Base-by-base conservation (phyloP, 2,113 vertebrate genomes). In the Apteryx owenii region DNA sequence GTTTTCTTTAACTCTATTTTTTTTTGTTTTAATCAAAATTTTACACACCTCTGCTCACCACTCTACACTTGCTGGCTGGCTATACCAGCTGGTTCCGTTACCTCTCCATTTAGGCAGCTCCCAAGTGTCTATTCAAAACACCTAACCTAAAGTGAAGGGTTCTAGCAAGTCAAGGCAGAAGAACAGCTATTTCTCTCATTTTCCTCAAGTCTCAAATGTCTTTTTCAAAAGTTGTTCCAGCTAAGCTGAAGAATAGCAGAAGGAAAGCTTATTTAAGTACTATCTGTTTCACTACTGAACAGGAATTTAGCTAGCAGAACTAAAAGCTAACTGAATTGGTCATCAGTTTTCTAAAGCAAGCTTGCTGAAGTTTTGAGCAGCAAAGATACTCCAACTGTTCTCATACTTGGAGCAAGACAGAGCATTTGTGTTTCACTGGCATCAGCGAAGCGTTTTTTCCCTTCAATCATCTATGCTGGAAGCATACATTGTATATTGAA, bases 281-380 rank as follows among this genome's bases (percentile, higher is more conserved):
- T 22, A 29, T 54, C 86, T 81, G 48, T 89, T 93, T 89, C 91
- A 77, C 90, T 73, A 29, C 36, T 15, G 62, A 91, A 85, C 69
- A 86, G 54, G 42, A 91, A 77, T 95, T 94, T 90, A 95, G 96
- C 93, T 71, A 90, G 82, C 85, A 75, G 62, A 85, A 54, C 54
- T 86, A 72, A 75, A 94, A 77, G 65, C 70, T 61, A 65, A 79
- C 88, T 62, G 64, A 95, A 78, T 26, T 81, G 53, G 50, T 40
- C 26, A 48, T 3, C 44, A 61, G 56, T 44, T 87, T 91, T 93
- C 33, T 29, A 79, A 89, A 79, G 61, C 70, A 84, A 86, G 48
- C 51, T 85, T 56, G 70, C 81, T 83, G 50, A 94, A 68, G 77
- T 83, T 94, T 72, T 66, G 29, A 89, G 71, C 54, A 81, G 48